Conservation (phyloP, 2,888 invertebrate species). For the Bhutanitis thaidina region DNA sequence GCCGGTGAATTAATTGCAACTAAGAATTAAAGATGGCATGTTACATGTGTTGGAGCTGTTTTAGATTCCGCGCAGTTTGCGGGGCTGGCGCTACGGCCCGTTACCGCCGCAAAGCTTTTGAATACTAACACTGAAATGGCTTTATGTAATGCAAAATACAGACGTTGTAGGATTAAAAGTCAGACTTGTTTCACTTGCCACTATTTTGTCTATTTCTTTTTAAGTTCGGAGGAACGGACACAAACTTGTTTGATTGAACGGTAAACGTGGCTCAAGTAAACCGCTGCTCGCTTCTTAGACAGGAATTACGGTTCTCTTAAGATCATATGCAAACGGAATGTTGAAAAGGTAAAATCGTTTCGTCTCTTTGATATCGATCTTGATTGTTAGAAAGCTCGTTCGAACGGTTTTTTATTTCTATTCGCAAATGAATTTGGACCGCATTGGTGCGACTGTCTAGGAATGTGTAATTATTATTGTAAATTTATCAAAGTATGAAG, state of each 20-base stretch:
- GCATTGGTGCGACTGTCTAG: constrained; percentile 4
- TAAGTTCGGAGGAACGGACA: background rate
- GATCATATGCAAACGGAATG: constrained; percentile 14
- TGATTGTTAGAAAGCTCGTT: constrained; percentile 16
- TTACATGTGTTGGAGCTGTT: constrained; percentile 39
- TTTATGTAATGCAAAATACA: constrained; percentile 5
- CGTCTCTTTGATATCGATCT: constrained; percentile 10
- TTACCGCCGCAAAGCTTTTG: constrained; percentile 16
- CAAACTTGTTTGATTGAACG: constrained; percentile 15
- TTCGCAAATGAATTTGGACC: background rate
- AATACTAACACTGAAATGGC: constrained; percentile 17
- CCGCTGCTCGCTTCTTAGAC: constrained; percentile 4
- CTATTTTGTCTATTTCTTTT: constrained; percentile 4
- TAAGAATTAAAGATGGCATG: constrained; percentile 47
- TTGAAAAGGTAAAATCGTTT: constrained; percentile 10
- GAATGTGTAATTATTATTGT: constrained; percentile 16
- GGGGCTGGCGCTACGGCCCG: constrained; percentile 7
- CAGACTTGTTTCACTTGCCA: background rate
- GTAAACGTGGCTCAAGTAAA: constrained; percentile 13
- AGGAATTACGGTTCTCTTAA: constrained; percentile 16
- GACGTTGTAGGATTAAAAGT: background rate
- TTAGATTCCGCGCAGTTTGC: constrained; percentile 29
- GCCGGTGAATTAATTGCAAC: constrained; percentile 50
- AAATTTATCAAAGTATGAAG: constrained; percentile 7
- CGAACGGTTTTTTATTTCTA: constrained; percentile 11